Percentiles rank a stretch among this genome's conserved stretches.
Evolutionary conservation across 1,140 invertebrate species (phyloP).

Genomic region (Drosophila busckii): DNA sequence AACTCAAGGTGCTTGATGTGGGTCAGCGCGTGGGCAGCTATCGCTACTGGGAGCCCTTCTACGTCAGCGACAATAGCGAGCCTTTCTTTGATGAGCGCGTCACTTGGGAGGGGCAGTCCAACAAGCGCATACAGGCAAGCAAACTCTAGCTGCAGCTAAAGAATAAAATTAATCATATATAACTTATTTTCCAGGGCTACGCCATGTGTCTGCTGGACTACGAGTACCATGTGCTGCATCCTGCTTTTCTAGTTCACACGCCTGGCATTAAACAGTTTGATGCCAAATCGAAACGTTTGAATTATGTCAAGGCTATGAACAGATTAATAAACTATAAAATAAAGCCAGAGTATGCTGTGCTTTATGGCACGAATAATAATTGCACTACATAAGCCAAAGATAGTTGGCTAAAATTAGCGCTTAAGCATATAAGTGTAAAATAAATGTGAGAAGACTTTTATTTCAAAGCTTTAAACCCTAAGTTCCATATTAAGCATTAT

Average conservation of each 20-base stretch:
- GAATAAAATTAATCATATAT: background rate
- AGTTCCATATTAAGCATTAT: too few species aligned
- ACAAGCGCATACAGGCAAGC: constrained; percentile 94
- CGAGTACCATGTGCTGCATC: constrained; percentile 74
- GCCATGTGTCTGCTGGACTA: constrained; percentile 78
- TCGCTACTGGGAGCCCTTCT: constrained; percentile 93
- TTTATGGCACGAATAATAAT: constrained; percentile 52
- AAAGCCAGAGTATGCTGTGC: constrained; percentile 57
- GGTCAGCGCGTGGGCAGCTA: constrained; percentile 86
- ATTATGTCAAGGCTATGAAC: constrained; percentile 55
- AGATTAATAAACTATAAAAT: constrained; percentile 58
- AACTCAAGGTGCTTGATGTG: constrained; percentile 87
- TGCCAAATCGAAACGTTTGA: background rate
- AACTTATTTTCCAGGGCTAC: constrained; percentile 48
- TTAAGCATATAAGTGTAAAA: too few species aligned
- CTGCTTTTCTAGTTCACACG: constrained; percentile 74
- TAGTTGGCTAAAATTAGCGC: too few species aligned
- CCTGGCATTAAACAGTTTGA: constrained; percentile 67
- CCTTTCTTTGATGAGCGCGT: constrained; percentile 92
- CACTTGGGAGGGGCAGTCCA: constrained; percentile 92
- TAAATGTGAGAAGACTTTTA: too few species aligned
- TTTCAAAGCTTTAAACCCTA: background rate
- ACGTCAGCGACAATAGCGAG: constrained; percentile 90
- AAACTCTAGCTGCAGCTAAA: background rate
- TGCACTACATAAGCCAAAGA: constrained; percentile 38